A percentile compares a stretch with the other conserved stretches of the same genome.
These are phyloP conservation scores for Geotrupes spiniger DNA, from an alignment of 2,888 invertebrate genomes.

Conservation along the genomic window DNA sequence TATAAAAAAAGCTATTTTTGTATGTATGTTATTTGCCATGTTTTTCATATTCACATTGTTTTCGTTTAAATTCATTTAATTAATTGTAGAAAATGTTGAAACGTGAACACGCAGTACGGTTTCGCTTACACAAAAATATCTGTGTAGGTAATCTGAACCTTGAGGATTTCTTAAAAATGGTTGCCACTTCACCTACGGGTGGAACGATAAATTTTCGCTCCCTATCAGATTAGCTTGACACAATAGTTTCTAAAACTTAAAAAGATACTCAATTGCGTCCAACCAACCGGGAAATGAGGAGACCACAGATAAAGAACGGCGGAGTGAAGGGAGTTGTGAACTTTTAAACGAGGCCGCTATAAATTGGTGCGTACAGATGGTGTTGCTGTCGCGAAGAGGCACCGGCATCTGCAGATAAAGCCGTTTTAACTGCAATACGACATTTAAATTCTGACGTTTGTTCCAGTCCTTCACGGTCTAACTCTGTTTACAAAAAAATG, in stretches of 20 bases:
- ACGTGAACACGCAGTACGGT: too few relatives aligned
- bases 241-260: constrained; percentile 51
- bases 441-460: constrained; percentile 47
- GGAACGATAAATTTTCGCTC: constrained; percentile 41
- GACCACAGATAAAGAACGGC: constrained; percentile 42
- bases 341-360: constrained; percentile 47
- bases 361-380: constrained; percentile 50
- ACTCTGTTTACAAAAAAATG: too few relatives aligned
- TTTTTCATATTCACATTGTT: background rate
- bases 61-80: too few relatives aligned
- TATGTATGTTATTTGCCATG: background rate
- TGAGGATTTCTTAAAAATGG: constrained; percentile 11
- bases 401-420: constrained; percentile 48
- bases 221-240: constrained; percentile 50
- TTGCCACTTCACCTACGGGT: constrained; percentile 21
- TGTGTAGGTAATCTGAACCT: constrained; percentile 1
- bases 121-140: constrained; percentile 8
- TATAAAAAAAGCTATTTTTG: background rate
- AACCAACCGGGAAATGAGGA: constrained; percentile 52
- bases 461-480: constrained; percentile 24
- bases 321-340: constrained; percentile 39
- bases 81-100: too few relatives aligned
- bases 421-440: constrained; percentile 46
- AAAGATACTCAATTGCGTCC: constrained; percentile 50
- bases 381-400: constrained; percentile 45